These are phyloP conservation scores for Drosophila fulvimacula DNA, from an alignment of 2,888 invertebrate genomes.

Conservation along the genomic window DNA sequence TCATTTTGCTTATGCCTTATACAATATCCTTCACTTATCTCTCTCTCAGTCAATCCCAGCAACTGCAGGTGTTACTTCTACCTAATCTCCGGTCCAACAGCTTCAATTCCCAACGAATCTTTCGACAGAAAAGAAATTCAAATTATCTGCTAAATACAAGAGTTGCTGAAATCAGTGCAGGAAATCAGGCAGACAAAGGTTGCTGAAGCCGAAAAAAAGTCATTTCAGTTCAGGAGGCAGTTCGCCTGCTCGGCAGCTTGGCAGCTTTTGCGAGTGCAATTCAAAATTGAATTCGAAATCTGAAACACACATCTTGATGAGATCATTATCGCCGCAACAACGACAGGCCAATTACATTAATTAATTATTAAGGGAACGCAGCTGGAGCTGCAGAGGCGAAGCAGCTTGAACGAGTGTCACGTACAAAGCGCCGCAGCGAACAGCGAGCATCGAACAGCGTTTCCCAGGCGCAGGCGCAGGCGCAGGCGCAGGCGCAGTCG, in stretches of 20 bases:
- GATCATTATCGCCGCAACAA: conserved; percentile 83
- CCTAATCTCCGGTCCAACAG: conserved; percentile 3
- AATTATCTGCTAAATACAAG: conserved; percentile 19
- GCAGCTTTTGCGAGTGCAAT: conserved; percentile 53
- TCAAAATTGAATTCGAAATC: conserved; percentile 78
- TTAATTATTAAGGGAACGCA: conserved; percentile 84
- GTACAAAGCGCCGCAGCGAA: conserved; percentile 64
- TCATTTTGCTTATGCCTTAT: no score
- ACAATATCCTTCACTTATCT: no score
- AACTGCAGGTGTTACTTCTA: conserved; percentile 7
- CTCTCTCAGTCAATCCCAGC: not conserved
- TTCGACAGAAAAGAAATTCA: conserved; percentile 19
- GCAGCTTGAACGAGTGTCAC: conserved; percentile 65
- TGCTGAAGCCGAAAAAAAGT: conserved; percentile 32
- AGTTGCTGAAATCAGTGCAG: conserved; percentile 36
- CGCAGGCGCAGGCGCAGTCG: conserved; percentile 50
- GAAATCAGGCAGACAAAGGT: conserved; percentile 53
- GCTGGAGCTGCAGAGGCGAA: conserved; percentile 33
- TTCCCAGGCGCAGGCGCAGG: conserved; percentile 57
- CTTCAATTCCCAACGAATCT: not conserved
- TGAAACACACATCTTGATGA: conserved; percentile 77
- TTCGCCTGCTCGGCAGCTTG: no score
- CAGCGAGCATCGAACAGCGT: conserved; percentile 22
- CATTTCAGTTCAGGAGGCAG: conserved; percentile 41
- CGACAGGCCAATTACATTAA: conserved; percentile 85